Conservation (phyloP, 2,113 vertebrate species). For the Aix galericulata region DNA sequence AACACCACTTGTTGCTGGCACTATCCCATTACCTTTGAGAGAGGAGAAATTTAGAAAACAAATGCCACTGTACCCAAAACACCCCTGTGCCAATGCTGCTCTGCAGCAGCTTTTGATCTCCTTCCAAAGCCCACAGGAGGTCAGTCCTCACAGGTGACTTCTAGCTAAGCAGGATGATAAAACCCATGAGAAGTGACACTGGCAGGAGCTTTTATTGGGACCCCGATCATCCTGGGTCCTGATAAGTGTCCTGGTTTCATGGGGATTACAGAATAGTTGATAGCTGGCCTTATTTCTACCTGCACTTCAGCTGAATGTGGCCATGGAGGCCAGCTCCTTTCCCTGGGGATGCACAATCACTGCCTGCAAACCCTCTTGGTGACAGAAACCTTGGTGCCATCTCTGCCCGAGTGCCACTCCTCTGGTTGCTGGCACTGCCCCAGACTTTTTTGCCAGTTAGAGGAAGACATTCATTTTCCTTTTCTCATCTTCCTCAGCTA, state of each 20-base stretch:
- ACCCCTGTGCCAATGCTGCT: background rate
- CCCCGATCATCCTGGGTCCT: slow-evolving; percentile 32
- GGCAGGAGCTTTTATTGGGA: slow-evolving; percentile 38
- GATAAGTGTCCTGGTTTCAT: slow-evolving; percentile 37
- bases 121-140: background rate
- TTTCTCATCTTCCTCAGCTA: background rate
- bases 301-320: background rate
- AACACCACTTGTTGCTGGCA: background rate
- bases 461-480: background rate
- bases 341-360: background rate
- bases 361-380: background rate
- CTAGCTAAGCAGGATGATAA: background rate
- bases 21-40: background rate
- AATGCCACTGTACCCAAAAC: background rate
- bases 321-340: background rate
- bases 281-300: slow-evolving; percentile 33
- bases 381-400: background rate
- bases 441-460: background rate
- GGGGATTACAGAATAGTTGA: slow-evolving; percentile 14
- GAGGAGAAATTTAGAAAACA: background rate
- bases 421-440: background rate
- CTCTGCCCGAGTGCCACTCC: background rate
- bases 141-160: background rate
- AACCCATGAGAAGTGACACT: background rate
- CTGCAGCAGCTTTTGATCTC: background rate